Conservation (phyloP, 2,888 invertebrate genomes). For the Andrena hattorfiana region DNA sequence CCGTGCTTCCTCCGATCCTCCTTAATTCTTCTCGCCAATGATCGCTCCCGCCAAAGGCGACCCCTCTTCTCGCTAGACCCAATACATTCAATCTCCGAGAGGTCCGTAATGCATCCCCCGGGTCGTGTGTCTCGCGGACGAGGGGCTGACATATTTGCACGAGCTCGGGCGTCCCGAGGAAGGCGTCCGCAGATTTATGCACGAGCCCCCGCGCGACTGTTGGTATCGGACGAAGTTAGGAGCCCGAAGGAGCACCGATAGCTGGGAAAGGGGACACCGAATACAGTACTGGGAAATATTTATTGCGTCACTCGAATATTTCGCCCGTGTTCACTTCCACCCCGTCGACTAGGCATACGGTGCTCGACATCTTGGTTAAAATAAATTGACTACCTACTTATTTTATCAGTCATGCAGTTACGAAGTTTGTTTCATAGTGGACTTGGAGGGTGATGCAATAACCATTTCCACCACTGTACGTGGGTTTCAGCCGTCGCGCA, state of each 20-base stretch:
- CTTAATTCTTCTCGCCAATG: background rate
- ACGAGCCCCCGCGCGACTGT: conserved; percentile 31
- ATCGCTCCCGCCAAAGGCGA: background rate
- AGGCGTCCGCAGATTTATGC: conserved; percentile 68
- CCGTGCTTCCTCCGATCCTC: background rate
- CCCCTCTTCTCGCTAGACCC: background rate
- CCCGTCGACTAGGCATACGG: too few species aligned
- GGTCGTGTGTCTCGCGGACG: conserved; percentile 60
- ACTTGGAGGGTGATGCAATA: too few species aligned
- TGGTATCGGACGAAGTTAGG: background rate
- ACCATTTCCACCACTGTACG: background rate
- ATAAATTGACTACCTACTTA: too few species aligned
- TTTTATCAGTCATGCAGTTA: too few species aligned
- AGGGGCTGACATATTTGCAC: conserved; percentile 67
- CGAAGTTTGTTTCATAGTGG: too few species aligned
- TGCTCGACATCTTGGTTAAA: too few species aligned
- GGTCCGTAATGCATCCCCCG: conserved; percentile 57
- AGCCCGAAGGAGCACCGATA: background rate
- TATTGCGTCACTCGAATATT: too few species aligned
- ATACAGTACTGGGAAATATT: conserved; percentile 29
- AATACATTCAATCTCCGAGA: conserved; percentile 37
- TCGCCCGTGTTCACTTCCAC: too few species aligned
- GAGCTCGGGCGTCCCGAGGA: conserved; percentile 57
- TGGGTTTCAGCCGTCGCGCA: conserved; percentile 31
- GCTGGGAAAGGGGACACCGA: conserved; percentile 44